Percentiles rank a stretch among this genome's conserved stretches.
These are phyloP conservation scores for Ashinkailepas kermadecensis DNA, from an alignment of 2,888 invertebrate species.

Conservation along the genomic window DNA sequence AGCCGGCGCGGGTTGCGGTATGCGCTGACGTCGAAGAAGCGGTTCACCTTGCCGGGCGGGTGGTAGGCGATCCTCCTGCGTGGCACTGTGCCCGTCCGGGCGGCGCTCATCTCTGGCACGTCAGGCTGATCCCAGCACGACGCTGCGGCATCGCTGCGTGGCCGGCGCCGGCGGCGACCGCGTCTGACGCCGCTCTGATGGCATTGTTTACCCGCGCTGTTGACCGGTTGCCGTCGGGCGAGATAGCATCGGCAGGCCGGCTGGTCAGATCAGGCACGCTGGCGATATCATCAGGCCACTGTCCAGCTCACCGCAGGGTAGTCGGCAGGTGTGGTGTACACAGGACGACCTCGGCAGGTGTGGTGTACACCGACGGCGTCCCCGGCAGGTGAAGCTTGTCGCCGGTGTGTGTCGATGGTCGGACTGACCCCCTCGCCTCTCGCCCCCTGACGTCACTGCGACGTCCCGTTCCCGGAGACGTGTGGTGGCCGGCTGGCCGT, in stretches of 20 bases:
- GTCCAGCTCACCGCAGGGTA: no score
- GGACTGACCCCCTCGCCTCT: no score
- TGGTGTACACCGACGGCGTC: no score
- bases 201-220: neutral
- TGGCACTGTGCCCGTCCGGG: neutral
- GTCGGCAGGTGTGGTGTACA: no score
- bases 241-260: neutral
- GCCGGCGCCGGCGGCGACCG: neutral
- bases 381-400: no score
- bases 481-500: neutral
- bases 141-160: neutral
- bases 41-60: neutral
- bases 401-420: no score
- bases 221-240: neutral
- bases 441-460: no score
- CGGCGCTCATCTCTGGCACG: conserved; percentile 22
- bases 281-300: no score
- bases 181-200: neutral
- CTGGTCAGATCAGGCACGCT: no score
- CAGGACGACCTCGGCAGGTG: no score
- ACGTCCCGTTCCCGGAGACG: neutral
- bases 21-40: neutral
- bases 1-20: neutral
- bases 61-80: neutral
- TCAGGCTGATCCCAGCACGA: no score